These are phyloP conservation scores for Eupithecia exiguata DNA, from an alignment of 2,888 invertebrate genomes.

Conservation along the genomic window DNA sequence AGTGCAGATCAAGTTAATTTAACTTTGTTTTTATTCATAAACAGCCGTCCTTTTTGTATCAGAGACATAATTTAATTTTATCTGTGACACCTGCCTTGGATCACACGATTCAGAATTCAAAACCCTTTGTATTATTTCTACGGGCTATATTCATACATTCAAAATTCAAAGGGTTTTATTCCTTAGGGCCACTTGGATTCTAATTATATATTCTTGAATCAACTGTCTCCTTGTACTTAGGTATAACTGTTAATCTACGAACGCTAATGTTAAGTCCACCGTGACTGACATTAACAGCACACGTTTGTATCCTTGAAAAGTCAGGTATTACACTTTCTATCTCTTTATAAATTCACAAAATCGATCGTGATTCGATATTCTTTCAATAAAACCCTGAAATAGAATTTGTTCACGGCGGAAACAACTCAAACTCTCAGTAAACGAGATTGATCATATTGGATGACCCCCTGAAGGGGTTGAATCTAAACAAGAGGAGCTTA, in stretches of 20 bases:
- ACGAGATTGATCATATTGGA: slow-evolving; percentile 48
- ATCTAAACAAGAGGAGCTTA: slow-evolving; percentile 30
- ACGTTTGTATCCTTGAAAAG: not conserved
- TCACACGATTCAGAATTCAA: slow-evolving; percentile 44
- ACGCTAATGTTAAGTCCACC: not conserved
- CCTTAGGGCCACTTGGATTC: not conserved
- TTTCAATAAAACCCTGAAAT: slow-evolving; percentile 16
- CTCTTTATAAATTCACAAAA: not conserved
- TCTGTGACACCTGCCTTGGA: slow-evolving; percentile 51
- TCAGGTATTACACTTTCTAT: not conserved
- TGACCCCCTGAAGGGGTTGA: slow-evolving; percentile 42
- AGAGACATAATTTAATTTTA: slow-evolving; percentile 54
- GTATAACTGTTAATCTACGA: not conserved
- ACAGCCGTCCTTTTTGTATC: slow-evolving; percentile 53
- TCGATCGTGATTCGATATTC: slow-evolving; percentile 1
- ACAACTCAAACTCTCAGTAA: slow-evolving; percentile 33
- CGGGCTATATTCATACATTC: not conserved
- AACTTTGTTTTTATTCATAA: slow-evolving; percentile 53
- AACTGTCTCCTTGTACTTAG: not conserved
- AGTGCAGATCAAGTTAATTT: slow-evolving; percentile 44
- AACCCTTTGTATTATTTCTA: slow-evolving; percentile 27
- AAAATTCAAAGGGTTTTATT: not conserved
- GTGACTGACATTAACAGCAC: not conserved
- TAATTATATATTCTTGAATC: not conserved
- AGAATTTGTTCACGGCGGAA: slow-evolving; percentile 20